These are phyloP conservation scores for Synodontis membranacea DNA, from an alignment of 2,113 vertebrate species.

Conservation along the genomic window DNA sequence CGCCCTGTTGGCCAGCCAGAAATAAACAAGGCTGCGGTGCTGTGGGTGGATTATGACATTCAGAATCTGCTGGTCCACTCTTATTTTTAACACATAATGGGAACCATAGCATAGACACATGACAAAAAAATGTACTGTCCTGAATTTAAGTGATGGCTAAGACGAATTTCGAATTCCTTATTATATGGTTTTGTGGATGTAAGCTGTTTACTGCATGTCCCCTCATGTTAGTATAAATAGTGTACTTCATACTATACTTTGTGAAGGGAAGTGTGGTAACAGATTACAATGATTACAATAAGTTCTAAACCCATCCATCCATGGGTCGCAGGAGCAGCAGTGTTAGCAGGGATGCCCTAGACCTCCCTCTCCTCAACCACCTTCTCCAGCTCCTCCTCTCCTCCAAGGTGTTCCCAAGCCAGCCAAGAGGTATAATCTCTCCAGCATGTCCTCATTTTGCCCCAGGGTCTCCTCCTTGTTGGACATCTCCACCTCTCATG, in stretches of 20 bases:
- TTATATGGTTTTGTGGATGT: background rate
- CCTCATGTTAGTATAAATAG: background rate
- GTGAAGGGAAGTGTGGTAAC: background rate
- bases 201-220: background rate
- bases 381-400: too few species aligned
- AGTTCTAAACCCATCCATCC: too few species aligned
- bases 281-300: background rate
- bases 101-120: background rate
- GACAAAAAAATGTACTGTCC: background rate
- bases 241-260: background rate
- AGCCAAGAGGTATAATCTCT: too few species aligned
- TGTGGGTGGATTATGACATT: background rate
- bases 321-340: too few species aligned
- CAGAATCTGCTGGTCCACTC: background rate
- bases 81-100: slow-evolving; percentile 5
- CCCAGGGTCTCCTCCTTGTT: too few species aligned
- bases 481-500: too few species aligned
- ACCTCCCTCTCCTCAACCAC: too few species aligned
- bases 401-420: too few species aligned
- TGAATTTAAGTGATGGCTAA: background rate
- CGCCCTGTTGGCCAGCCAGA: background rate
- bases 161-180: background rate
- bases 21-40: background rate
- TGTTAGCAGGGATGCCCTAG: too few species aligned
- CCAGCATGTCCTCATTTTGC: too few species aligned